Conservation (phyloP, 1,140 invertebrate species). For the Babylonia areolata region DNA sequence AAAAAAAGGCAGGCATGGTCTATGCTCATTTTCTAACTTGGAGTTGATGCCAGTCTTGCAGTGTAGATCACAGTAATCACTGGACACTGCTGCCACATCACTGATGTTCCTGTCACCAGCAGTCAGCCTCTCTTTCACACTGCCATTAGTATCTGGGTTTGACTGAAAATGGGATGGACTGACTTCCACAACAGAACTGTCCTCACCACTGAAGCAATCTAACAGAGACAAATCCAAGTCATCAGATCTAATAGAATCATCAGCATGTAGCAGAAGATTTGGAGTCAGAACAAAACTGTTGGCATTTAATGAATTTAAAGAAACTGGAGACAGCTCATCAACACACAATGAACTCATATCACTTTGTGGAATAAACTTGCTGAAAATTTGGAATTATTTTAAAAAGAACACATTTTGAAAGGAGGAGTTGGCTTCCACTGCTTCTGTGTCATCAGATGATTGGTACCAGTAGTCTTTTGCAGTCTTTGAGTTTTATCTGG, state of each 20-base stretch:
- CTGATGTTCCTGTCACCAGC: neutral
- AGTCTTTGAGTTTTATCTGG: too few relatives aligned
- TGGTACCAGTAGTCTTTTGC: too few relatives aligned
- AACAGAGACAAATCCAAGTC: constrained; percentile 3
- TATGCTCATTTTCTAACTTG: neutral
- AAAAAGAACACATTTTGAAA: too few relatives aligned
- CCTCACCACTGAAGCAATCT: neutral
- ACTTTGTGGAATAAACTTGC: too few relatives aligned
- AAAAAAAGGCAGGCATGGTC: neutral
- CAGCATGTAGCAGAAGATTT: neutral
- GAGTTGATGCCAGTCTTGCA: neutral
- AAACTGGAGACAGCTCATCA: too few relatives aligned
- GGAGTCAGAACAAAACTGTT: too few relatives aligned
- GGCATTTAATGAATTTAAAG: too few relatives aligned
- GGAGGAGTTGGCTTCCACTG: too few relatives aligned
- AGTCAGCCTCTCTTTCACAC: neutral
- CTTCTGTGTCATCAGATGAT: too few relatives aligned
- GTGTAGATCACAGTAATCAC: neutral
- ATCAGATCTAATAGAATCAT: neutral
- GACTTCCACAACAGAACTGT: neutral
- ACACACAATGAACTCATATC: too few relatives aligned
- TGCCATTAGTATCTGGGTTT: neutral
- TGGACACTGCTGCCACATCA: neutral
- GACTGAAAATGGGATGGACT: neutral
- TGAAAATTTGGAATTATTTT: too few relatives aligned